phyloP scores from a whole-genome alignment of 2,888 invertebrate genomes.

The Drosophila helvetica region DNA sequence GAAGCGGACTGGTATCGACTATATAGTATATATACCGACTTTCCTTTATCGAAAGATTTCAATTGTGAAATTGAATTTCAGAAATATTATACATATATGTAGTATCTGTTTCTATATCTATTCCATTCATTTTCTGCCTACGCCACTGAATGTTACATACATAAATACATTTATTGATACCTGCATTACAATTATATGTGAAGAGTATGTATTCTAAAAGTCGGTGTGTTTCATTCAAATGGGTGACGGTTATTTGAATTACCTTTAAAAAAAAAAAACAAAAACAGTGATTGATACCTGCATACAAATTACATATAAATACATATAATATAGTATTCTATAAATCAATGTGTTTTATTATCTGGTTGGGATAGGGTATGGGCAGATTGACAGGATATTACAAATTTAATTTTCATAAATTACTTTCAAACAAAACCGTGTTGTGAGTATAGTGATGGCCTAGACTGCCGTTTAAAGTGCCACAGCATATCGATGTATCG shows the following conservation, averaged over 20 bases:
- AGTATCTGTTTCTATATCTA: background rate
- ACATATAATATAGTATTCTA: constrained; percentile 30
- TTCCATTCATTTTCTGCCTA: constrained; percentile 7
- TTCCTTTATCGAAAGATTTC: constrained; percentile 9
- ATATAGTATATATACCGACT: background rate
- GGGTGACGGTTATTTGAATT: constrained; percentile 8
- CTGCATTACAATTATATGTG: constrained; percentile 26
- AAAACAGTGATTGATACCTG: constrained; percentile 34
- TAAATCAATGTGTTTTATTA: constrained; percentile 9
- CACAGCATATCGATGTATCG: no score
- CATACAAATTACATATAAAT: constrained; percentile 22
- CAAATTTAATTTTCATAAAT: no score
- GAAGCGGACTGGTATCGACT: background rate
- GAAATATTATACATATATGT: background rate
- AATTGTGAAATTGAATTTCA: constrained; percentile 1
- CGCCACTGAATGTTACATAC: constrained; percentile 34
- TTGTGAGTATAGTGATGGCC: no score
- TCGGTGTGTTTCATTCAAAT: constrained; percentile 6
- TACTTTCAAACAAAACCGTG: no score
- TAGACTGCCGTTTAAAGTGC: no score
- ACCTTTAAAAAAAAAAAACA: constrained; percentile 19
- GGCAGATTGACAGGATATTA: background rate
- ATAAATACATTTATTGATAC: constrained; percentile 30
- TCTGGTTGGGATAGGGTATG: no score
- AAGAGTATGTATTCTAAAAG: constrained; percentile 31